Percentiles rank a stretch among this genome's conserved stretches.
phyloP scores from a whole-genome alignment of 30 jellyfish, hydroid and myxozoan species.

The Pseudorhiza aurosa region DNA sequence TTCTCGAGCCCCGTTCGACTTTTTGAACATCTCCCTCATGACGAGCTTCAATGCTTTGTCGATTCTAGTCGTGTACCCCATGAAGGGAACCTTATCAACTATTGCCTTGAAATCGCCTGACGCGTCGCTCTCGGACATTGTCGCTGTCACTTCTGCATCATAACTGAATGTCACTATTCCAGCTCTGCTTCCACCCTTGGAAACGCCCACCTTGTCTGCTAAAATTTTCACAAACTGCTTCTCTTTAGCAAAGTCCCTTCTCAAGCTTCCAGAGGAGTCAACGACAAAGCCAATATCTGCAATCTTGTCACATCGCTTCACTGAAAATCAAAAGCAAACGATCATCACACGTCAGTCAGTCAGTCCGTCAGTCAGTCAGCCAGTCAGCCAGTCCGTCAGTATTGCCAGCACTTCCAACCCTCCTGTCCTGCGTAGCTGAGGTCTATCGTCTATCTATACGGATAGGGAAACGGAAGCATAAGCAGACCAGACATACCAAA shows the following conservation, averaged over 20 bases:
- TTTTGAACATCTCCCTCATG: slow-evolving; percentile 32
- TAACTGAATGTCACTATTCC: slow-evolving; percentile 62
- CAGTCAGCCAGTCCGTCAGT: too few species aligned
- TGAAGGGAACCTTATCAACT: slow-evolving; percentile 47
- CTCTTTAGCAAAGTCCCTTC: slow-evolving; percentile 49
- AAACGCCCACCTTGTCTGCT: slow-evolving; percentile 9
- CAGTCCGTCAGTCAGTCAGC: too few species aligned
- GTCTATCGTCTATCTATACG: too few species aligned
- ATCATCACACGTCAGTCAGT: too few species aligned
- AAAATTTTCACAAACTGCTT: slow-evolving; percentile 64
- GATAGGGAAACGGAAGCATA: too few species aligned
- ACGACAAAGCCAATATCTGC: slow-evolving; percentile 62
- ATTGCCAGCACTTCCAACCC: too few species aligned
- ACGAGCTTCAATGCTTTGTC: slow-evolving; percentile 59
- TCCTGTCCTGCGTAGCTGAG: too few species aligned
- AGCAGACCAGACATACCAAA: too few species aligned
- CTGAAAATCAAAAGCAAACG: not conserved
- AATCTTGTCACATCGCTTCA: slow-evolving; percentile 6
- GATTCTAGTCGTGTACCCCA: slow-evolving; percentile 58
- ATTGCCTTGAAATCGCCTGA: slow-evolving; percentile 26
- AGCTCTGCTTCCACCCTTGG: slow-evolving; percentile 44
- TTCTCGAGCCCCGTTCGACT: slow-evolving; percentile 55
- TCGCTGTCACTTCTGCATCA: slow-evolving; percentile 28
- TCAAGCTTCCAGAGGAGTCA: slow-evolving; percentile 64
- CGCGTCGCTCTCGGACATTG: slow-evolving; percentile 29